Conservation (phyloP, 2,113 vertebrate genomes). For the Tetrao urogallus region DNA sequence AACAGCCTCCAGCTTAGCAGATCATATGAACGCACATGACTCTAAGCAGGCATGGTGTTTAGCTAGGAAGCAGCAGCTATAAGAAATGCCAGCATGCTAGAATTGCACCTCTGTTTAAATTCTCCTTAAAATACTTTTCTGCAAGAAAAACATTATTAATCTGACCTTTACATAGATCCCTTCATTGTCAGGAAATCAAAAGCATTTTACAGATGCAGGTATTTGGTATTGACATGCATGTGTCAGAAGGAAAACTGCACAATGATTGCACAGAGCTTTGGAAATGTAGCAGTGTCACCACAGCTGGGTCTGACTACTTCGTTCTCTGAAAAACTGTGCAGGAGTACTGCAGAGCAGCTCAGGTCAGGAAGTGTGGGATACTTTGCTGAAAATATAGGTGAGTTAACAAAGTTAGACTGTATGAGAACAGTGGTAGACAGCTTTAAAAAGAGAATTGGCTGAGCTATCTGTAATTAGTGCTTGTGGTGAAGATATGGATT, state of each 20-base stretch:
- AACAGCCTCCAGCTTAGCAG: slow-evolving; percentile 36
- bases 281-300: not conserved
- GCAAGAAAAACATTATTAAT: not conserved
- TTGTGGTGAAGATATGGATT: not conserved
- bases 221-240: not conserved
- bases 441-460: not conserved
- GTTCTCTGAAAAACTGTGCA: not conserved
- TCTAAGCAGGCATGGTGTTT: slow-evolving; percentile 11
- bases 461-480: not conserved
- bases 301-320: not conserved
- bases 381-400: slow-evolving; percentile 48
- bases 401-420: not conserved
- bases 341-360: not conserved
- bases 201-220: not conserved
- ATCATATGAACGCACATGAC: slow-evolving; percentile 64
- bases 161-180: not conserved
- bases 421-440: not conserved
- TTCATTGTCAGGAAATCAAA: not conserved
- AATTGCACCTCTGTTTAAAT: not conserved
- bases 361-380: not conserved
- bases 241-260: not conserved
- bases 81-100: slow-evolving; percentile 14
- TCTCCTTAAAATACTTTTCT: slow-evolving; percentile 1
- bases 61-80: slow-evolving; percentile 25
- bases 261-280: not conserved